These are phyloP conservation scores for Ranitomeya imitator DNA, from an alignment of 2,113 vertebrate genomes.

Conservation along the genomic window DNA sequence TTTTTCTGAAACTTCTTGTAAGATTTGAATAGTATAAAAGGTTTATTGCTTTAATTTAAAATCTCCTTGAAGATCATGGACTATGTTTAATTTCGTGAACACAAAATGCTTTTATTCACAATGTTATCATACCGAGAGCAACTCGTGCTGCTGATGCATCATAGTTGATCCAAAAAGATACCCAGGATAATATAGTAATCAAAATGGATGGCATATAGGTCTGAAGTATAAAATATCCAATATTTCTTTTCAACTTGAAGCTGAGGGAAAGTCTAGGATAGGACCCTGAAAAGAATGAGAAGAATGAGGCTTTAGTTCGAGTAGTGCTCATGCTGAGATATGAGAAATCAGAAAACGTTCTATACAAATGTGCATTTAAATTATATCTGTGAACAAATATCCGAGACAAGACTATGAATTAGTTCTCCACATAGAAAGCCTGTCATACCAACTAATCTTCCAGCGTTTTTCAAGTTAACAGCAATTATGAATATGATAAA, in stretches of 20 bases:
- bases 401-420: conserved; percentile 46
- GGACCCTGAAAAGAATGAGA: conserved; percentile 77
- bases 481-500: conserved; percentile 52
- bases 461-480: conserved; percentile 44
- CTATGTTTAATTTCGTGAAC: neutral
- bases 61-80: neutral
- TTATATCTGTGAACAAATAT: conserved; percentile 12
- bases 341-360: neutral
- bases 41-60: neutral
- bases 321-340: neutral
- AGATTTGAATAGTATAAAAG: neutral
- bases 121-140: conserved; percentile 85
- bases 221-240: conserved; percentile 98
- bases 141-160: conserved; percentile 97
- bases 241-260: conserved; percentile 96
- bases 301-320: conserved; percentile 50
- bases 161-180: conserved; percentile 99
- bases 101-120: conserved; percentile 8
- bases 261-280: conserved; percentile 96
- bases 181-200: conserved; percentile 98
- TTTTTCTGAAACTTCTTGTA: neutral
- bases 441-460: conserved; percentile 18
- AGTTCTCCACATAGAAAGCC: conserved; percentile 17
- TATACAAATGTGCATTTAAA: conserved; percentile 19
- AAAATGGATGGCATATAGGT: conserved; percentile 99